Base-by-base conservation (phyloP, 2,797 vertebrate species). In the Furcifer pardalis region DNA sequence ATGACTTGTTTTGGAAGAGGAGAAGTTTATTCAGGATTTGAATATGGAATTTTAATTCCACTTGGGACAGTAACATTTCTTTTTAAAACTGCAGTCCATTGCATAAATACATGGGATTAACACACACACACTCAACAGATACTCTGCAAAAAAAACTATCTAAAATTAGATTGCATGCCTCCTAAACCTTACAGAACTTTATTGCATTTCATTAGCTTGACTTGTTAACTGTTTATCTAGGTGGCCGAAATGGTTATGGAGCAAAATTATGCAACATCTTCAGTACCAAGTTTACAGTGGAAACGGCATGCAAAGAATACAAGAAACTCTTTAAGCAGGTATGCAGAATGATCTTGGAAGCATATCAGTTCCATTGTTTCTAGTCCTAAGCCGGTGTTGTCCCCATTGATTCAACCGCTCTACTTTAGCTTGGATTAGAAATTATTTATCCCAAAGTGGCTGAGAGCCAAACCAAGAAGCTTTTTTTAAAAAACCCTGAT, bases 211-310 rank as follows among this genome's bases (percentile, higher is more conserved):
- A 76, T 35, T 81, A 78, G 66, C 35, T 42, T 76, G 12, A 60
- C 25, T 77, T 60, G 4, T 69, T 68, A 44, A 44, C 23, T 32
- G 32, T 90, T 83, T 87, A 92, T 90, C 71, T 79, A 99, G 99
- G 99, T 95, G 99, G 98, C 25, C 97, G 98, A 91, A 99, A 99
- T 92, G 99, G 99, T 89, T 99, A 99, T 40, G 99, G 99, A 92
- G 99, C 99, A 56, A 99, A 99, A 94, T 94, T 99, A 72, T 99
- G 99, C 95, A 99, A 99, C 86, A 99, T 99, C 93, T 99, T 99
- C 90, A 99, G 99, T 95, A 98, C 89, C 63, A 99, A 97, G 93
- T 99, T 99, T 95, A 98, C 97, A 0, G 98, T 99, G 63, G 98
- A 99, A 96, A 99, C 99, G 2, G 96, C 98, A 49, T 99, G 98